Evolutionary conservation across 2,113 vertebrate genomes (phyloP), one percentile per base, ranked within the genome.

Genomic region (Heteronetta atricapilla): DNA sequence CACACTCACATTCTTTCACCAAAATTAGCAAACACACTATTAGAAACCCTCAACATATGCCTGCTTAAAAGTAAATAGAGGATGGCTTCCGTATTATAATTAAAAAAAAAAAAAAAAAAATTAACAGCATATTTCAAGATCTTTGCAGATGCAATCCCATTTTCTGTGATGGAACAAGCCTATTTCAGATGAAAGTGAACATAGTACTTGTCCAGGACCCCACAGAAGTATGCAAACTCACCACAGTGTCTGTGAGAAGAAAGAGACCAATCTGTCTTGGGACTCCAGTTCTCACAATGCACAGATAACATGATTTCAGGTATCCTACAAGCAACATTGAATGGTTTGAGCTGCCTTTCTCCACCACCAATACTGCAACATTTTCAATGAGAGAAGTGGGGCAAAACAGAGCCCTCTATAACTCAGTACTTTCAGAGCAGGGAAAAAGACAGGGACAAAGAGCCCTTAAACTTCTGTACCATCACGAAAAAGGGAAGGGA

Each of bases 381-480:
- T 17, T 44, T 33, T 53, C 12, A 6, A 58, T 38, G 34, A 88
- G 34, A 78, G 52, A 83, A 62, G 18, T 2, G 31, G 11, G 13
- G 23, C 34, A 66, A 77, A 34, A 50, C 44, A 93, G 46, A 59
- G n/a, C 17, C 38, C 29, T 86, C 68, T 3, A 0, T 13, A 67
- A 48, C 48, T 8, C 23, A 73, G 15, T 26, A 23, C 26, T 29
- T 88, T 21, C 63, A 23, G 13, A 34, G 3, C 17, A 74, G 18
- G 34, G 10, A 3, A 64, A 87, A 59, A 19, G 6, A 5, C 0
- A 26, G 42, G 0, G 1, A 33, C 23, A 58, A 34, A 52, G 22
- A 77, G 23, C 23, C n/a, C 42, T 75, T 36, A 12, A 56, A 68
- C 34, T 91, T 46, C 40, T 67, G 44, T 17, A 53, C 52, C 10